These are phyloP conservation scores for Betta splendens DNA, from an alignment of 2,797 vertebrate species.

Conservation along the genomic window DNA sequence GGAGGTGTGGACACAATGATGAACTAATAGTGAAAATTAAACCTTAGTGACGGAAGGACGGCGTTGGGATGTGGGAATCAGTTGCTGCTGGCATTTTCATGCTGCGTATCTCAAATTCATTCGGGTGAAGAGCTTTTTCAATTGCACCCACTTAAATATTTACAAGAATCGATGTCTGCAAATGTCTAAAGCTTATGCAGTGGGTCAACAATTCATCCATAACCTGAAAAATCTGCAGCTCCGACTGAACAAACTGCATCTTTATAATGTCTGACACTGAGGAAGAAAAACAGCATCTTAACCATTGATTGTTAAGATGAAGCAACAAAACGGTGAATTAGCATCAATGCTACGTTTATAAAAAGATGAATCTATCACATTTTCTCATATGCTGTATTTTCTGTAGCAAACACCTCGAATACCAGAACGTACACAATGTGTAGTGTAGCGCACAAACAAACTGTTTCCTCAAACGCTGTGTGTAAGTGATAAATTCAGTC, in stretches of 20 bases:
- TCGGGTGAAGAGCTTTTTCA: slow-evolving; percentile 77
- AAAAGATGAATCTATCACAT: no score
- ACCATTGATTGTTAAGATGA: no score
- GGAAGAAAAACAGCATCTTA: slow-evolving; percentile 13
- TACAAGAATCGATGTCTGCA: slow-evolving; percentile 73
- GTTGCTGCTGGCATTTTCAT: slow-evolving; percentile 66
- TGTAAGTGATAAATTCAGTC: slow-evolving; percentile 57
- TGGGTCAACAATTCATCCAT: slow-evolving; percentile 73
- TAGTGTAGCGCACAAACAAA: background rate
- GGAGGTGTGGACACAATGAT: slow-evolving; percentile 13
- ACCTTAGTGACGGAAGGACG: slow-evolving; percentile 40
- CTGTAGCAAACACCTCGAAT: no score
- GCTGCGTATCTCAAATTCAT: slow-evolving; percentile 75
- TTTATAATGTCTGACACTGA: slow-evolving; percentile 17
- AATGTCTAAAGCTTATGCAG: slow-evolving; percentile 75
- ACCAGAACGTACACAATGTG: no score
- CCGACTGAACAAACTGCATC: slow-evolving; percentile 16
- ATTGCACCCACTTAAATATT: slow-evolving; percentile 81
- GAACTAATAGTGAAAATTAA: slow-evolving; percentile 25
- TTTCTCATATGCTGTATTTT: no score
- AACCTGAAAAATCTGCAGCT: slow-evolving; percentile 60
- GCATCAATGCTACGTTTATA: no score
- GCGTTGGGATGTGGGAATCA: slow-evolving; percentile 48
- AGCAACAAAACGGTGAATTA: no score
- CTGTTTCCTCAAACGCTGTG: background rate